Evolutionary conservation across 37 sponge, comb jelly and placozoan genomes (phyloP).

Genomic region (Chondrilla cf. caribensis): DNA sequence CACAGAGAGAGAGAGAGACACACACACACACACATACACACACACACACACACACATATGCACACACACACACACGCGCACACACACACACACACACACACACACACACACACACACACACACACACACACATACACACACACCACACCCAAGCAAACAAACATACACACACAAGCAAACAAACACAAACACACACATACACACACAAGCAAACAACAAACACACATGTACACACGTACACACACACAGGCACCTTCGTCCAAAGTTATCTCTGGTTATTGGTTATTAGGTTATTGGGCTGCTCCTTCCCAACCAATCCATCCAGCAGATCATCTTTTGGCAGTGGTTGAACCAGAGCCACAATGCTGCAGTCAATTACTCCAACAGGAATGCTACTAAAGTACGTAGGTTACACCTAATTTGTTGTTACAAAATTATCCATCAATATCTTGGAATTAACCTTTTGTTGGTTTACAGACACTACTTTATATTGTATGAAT

Average conservation of each 20-base stretch:
- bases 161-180: too few relatives aligned
- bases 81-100: too few relatives aligned
- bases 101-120: too few relatives aligned
- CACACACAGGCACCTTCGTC: too few relatives aligned
- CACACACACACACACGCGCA: too few relatives aligned
- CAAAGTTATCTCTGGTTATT: neutral
- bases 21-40: neutral
- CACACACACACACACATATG: constrained; percentile 27
- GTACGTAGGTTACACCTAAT: constrained; percentile 34
- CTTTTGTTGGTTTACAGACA: neutral
- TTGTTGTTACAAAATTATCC: neutral
- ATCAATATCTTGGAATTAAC: neutral
- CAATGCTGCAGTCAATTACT: constrained; percentile 88
- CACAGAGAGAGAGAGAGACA: neutral
- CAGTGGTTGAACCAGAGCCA: constrained; percentile 93
- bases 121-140: too few relatives aligned
- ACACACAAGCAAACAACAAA: too few relatives aligned
- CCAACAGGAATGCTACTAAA: constrained; percentile 84
- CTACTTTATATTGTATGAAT: neutral
- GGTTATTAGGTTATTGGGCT: constrained; percentile 69
- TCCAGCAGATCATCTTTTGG: constrained; percentile 79
- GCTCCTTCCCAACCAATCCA: constrained; percentile 69
- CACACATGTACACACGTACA: too few relatives aligned
- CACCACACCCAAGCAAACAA: too few relatives aligned
- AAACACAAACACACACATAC: too few relatives aligned